These are phyloP conservation scores for Drosophila siamana DNA, from an alignment of 2,888 invertebrate genomes.

Conservation along the genomic window DNA sequence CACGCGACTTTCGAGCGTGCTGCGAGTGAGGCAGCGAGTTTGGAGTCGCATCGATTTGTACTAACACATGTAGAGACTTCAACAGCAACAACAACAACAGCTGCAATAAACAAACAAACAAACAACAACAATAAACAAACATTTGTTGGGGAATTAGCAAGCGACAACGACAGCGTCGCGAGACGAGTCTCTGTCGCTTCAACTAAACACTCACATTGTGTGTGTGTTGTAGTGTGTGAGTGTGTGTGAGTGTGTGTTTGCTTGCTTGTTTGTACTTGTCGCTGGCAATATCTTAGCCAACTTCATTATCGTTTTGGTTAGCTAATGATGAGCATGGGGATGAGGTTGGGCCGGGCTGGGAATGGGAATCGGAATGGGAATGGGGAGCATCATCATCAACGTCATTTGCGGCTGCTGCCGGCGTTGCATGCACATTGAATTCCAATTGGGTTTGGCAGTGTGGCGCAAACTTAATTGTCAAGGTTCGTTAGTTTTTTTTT, in stretches of 20 bases:
- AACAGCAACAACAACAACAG: conserved; percentile 10
- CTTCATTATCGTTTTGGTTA: conserved; percentile 62
- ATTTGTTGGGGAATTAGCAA: conserved; percentile 77
- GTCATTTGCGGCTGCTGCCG: conserved; percentile 66
- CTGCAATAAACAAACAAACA: conserved; percentile 53
- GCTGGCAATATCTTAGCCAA: conserved; percentile 57
- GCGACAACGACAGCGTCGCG: conserved; percentile 47
- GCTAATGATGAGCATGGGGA: conserved; percentile 52
- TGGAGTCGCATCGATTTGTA: conserved; percentile 74
- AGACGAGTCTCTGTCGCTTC: conserved; percentile 41
- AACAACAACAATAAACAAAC: conserved; percentile 53
- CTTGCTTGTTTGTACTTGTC: conserved; percentile 18
- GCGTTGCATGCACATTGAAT: conserved; percentile 76
- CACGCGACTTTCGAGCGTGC: conserved; percentile 69
- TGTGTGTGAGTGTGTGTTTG: too few relatives aligned
- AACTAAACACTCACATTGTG: conserved; percentile 6
- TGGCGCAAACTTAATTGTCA: conserved; percentile 79
- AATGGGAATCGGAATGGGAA: conserved; percentile 1
- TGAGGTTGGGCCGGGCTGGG: conserved; percentile 2
- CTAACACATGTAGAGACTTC: conserved; percentile 73
- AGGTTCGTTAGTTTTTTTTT: conserved; percentile 77
- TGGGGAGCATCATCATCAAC: conserved; percentile 69
- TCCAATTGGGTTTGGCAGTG: conserved; percentile 78
- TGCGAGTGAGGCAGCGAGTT: conserved; percentile 36
- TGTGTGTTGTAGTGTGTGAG: too few relatives aligned